phyloP scores from a whole-genome alignment of 2,888 invertebrate species.

The Apotomis betuletana region DNA sequence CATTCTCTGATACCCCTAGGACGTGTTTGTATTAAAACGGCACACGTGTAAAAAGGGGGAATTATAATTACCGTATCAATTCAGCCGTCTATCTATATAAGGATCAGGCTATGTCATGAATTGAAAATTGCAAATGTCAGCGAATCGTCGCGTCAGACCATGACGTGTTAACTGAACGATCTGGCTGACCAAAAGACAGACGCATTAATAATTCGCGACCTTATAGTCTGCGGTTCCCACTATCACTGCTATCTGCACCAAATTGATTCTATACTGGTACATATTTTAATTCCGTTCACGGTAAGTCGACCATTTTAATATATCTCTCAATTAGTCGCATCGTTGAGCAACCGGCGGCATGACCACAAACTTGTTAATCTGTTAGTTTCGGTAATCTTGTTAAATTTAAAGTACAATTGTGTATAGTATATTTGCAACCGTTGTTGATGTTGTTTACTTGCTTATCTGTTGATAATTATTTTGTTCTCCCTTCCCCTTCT shows the following conservation, averaged over 20 bases:
- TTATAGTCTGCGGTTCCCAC: constrained; percentile 29
- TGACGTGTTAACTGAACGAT: constrained; percentile 29
- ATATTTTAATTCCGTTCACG: constrained; percentile 29
- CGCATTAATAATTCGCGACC: constrained; percentile 36
- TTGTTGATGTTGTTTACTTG: not conserved
- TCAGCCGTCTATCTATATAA: constrained; percentile 10
- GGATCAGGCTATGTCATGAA: constrained; percentile 25
- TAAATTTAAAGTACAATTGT: not conserved
- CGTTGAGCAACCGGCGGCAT: constrained; percentile 37
- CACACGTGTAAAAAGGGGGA: not conserved
- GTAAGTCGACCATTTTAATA: constrained; percentile 34
- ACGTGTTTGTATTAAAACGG: constrained; percentile 4
- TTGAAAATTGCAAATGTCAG: constrained; percentile 32
- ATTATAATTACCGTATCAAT: constrained; percentile 12
- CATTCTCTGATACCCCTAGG: not conserved
- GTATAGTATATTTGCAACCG: not conserved
- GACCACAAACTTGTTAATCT: constrained; percentile 39
- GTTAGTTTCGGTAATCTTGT: constrained; percentile 24
- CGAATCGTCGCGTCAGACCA: constrained; percentile 18
- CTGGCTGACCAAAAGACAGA: constrained; percentile 28
- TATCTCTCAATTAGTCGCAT: constrained; percentile 34
- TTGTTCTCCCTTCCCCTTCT: too few species aligned
- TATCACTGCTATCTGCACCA: constrained; percentile 15
- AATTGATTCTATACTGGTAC: constrained; percentile 26
- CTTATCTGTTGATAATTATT: too few species aligned